Evolutionary conservation across 2,797 vertebrate species (phyloP).

Genomic region (Decapterus maruadsi): DNA sequence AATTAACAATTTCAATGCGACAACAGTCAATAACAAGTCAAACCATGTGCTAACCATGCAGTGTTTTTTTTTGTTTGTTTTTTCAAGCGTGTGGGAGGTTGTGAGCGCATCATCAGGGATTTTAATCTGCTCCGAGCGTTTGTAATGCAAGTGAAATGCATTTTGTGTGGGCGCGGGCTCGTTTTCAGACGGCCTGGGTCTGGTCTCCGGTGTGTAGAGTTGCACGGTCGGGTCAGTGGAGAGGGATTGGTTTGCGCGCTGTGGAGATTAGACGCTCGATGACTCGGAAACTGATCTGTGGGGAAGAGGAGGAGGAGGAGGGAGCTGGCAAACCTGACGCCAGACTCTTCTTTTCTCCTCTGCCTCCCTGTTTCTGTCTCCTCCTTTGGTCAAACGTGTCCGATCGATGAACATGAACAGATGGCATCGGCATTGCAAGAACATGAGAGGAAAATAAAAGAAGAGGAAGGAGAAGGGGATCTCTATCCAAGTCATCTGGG

Average conservation of each 20-base stretch:
- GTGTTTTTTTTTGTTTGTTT: conserved; percentile 38
- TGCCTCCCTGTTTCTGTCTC: conserved; percentile 10
- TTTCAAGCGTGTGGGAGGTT: conserved; percentile 45
- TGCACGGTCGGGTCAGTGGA: conserved; percentile 59
- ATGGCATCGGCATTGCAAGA: neutral
- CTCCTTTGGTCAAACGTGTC: conserved; percentile 22
- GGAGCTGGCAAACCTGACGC: conserved; percentile 40
- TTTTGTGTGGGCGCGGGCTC: conserved; percentile 32
- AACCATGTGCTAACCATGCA: conserved; percentile 41
- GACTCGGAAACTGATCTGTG: conserved; percentile 65
- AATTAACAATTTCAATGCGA: conserved; percentile 43
- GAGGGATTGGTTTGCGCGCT: conserved; percentile 72
- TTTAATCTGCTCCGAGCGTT: conserved; percentile 12
- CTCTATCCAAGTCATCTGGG: conserved; percentile 18
- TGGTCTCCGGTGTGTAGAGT: conserved; percentile 57
- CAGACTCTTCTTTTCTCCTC: conserved; percentile 33
- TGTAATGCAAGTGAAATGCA: conserved; percentile 16
- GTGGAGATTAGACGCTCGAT: conserved; percentile 62
- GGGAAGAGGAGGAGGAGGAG: conserved; percentile 10
- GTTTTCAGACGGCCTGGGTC: conserved; percentile 42
- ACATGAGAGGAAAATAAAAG: conserved; percentile 24
- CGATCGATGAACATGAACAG: conserved; percentile 56
- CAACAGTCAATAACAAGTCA: conserved; percentile 49
- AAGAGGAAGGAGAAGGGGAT: neutral
- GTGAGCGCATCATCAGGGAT: conserved; percentile 1